These are phyloP conservation scores for Rhinoraja longicauda DNA, from an alignment of 2,797 vertebrate species.

Conservation along the genomic window DNA sequence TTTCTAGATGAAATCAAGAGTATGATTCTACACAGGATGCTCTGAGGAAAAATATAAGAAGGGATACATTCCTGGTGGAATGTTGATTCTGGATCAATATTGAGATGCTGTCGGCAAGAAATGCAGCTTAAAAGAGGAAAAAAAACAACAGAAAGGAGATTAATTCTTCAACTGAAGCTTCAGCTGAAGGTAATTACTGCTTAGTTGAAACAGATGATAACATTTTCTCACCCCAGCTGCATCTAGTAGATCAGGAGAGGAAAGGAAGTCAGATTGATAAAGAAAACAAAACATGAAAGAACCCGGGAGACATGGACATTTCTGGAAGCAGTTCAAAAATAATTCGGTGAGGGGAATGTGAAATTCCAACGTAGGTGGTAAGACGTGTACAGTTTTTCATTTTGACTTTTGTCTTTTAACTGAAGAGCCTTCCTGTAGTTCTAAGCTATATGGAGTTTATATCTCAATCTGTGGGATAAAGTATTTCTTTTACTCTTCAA, in stretches of 20 bases:
- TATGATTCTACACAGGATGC: not conserved
- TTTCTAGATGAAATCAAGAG: not conserved
- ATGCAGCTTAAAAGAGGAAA: not conserved
- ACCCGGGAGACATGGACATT: not conserved
- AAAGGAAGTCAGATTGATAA: not conserved
- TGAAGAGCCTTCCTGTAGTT: not conserved
- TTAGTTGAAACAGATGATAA: slow-evolving; percentile 9
- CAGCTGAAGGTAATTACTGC: slow-evolving; percentile 1
- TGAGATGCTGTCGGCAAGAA: not conserved
- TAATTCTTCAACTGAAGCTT: not conserved
- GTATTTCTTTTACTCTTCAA: not conserved
- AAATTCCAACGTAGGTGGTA: not conserved
- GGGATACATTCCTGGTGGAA: not conserved
- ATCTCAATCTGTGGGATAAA: not conserved
- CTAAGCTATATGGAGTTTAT: not conserved
- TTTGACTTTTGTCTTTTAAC: not conserved
- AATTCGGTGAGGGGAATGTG: not conserved
- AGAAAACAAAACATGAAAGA: not conserved
- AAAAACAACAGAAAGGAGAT: not conserved
- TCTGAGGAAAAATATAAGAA: not conserved
- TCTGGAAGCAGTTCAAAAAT: not conserved
- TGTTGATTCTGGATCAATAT: not conserved
- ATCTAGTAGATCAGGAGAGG: not conserved
- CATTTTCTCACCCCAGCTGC: not conserved
- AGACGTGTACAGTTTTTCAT: not conserved